Evolutionary conservation across 2,113 vertebrate genomes (phyloP), one percentile per base, ranked within the genome.

Genomic region (Pygathrix nemaeus): DNA sequence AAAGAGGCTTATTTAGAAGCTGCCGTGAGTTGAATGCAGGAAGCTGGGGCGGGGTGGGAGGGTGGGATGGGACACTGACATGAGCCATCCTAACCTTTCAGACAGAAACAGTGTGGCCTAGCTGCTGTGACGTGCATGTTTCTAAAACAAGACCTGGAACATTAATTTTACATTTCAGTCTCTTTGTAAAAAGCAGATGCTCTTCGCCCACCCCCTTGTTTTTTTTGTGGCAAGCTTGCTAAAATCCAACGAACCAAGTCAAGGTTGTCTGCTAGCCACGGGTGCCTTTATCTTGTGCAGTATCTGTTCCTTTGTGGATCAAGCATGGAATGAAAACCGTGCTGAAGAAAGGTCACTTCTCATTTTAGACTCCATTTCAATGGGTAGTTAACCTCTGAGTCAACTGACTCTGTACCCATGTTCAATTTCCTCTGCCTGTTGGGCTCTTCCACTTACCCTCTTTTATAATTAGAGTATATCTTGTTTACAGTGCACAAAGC

Each of bases 371-470:
- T 93, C 66, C 23, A 7, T 93, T 97, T 96, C 88, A 96, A 40
- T 76, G 81, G 55, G 89, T 76, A 48, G 90, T 97, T 96, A 95
- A 96, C 90, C 96, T 97, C 79, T 83, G 88, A 89, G 68, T 96
- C 91, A 95, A 75, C 5, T 0, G 6, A 68, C 57, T 83, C 64
- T 32, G 21, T n/a, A 64, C 40, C 43, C 8, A 20, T 1, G 55
- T 38, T 73, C 52, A 20, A 48, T 20, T 48, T 90, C 84, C 76
- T 73, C 64, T 16, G 45, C 43, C 16, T 66, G 3, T 0, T 17
- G 27, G 55, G 8, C 61, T 18, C 43, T 64, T 35, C 78, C 40
- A 11, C 6, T 50, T 21, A 52, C 48, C 55, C 17, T 52, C 70
- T 27, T 82, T 85, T 81, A 17, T 48, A 75, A 40, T 84, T 75